Evolutionary conservation across 2,797 vertebrate genomes (phyloP).

Genomic region (Sphenopsis melanotis): DNA sequence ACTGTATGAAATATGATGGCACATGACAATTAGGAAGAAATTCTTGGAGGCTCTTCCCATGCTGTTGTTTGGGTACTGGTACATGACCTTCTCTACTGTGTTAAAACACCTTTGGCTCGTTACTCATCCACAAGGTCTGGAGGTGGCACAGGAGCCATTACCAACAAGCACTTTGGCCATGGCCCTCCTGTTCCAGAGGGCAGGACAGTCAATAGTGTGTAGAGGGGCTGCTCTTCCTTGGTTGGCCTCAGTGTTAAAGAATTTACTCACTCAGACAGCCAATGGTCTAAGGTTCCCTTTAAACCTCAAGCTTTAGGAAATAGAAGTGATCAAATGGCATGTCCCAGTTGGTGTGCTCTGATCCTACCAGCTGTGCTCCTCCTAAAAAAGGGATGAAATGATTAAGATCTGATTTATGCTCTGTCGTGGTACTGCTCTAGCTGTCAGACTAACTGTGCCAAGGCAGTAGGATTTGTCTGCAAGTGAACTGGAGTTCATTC

Average conservation of each 20-base stretch:
- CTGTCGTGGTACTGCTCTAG: neutral
- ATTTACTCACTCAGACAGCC: constrained; percentile 13
- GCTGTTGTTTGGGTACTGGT: neutral
- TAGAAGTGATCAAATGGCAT: constrained; percentile 23
- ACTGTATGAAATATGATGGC: neutral
- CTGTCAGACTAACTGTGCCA: constrained; percentile 3
- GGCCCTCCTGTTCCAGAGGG: neutral
- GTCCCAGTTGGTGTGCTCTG: constrained; percentile 44
- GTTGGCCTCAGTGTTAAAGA: neutral
- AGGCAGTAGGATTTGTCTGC: constrained; percentile 11
- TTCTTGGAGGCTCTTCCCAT: neutral
- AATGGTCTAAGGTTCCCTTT: constrained; percentile 41
- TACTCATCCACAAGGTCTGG: neutral
- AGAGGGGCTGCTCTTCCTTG: neutral
- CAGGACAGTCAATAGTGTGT: neutral
- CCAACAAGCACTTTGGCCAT: neutral
- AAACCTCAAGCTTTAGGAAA: constrained; percentile 26
- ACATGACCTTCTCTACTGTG: neutral
- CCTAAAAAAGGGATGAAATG: constrained; percentile 48
- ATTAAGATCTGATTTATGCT: constrained; percentile 54
- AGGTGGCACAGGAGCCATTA: neutral
- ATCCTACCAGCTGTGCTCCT: constrained; percentile 7
- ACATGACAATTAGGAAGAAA: neutral
- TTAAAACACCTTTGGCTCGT: neutral
- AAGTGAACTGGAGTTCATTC: constrained; percentile 29